These are phyloP conservation scores for Scophthalmus maximus DNA, from an alignment of 2,113 vertebrate genomes.

Conservation along the genomic window DNA sequence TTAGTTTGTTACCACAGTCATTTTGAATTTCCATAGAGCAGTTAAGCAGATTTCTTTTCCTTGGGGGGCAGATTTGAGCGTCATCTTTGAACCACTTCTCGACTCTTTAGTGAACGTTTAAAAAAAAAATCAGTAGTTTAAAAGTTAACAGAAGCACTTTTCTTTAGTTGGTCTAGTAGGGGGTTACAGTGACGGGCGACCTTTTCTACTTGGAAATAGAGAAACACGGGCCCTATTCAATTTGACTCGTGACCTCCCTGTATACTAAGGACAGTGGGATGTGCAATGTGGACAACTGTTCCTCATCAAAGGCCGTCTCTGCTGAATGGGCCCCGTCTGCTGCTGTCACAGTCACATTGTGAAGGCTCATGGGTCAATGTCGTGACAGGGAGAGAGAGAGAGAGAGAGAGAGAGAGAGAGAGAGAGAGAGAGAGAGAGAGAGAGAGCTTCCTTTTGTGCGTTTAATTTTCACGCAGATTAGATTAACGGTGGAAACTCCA, in stretches of 20 bases:
- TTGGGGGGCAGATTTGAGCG: conserved; percentile 15
- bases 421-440: background rate
- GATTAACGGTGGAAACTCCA: conserved; percentile 69
- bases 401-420: background rate
- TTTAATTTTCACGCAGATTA: conserved; percentile 73
- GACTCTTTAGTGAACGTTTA: background rate
- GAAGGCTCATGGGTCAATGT: conserved; percentile 32
- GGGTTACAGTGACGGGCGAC: conserved; percentile 3
- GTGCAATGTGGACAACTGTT: conserved; percentile 36
- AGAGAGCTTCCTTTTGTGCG: conserved; percentile 62
- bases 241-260: conserved; percentile 43
- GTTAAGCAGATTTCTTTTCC: conserved; percentile 43
- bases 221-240: conserved; percentile 39
- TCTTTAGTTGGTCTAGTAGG: conserved; percentile 9
- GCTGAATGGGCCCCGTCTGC: conserved; percentile 38
- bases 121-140: conserved; percentile 19
- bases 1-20: conserved; percentile 56
- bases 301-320: conserved; percentile 19
- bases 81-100: conserved; percentile 40
- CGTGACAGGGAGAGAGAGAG: conserved; percentile 20
- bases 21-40: conserved; percentile 63
- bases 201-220: background rate
- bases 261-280: conserved; percentile 50
- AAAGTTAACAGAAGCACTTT: background rate
- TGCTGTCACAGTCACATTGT: conserved; percentile 18